Evolutionary conservation across 92 coral and sea anemone genomes (phyloP).

Genomic region (Bergia sp.): DNA sequence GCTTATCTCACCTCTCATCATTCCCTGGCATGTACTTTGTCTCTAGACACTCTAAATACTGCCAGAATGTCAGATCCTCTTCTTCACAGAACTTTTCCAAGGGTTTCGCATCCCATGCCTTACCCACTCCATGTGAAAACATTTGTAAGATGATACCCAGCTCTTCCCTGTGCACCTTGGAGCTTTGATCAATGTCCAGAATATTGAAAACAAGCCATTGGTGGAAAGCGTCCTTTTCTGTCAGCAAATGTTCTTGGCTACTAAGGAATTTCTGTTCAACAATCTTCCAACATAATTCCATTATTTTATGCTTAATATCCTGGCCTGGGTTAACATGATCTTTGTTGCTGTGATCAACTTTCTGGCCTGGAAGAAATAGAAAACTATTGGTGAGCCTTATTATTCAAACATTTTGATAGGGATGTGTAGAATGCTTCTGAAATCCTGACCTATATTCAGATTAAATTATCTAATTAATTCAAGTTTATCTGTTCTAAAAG

Average conservation of each 20-base stretch:
- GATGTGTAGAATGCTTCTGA: neutral
- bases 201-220: constrained; percentile 91
- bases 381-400: neutral
- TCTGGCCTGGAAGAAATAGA: neutral
- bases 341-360: neutral
- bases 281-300: constrained; percentile 87
- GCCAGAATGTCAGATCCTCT: constrained; percentile 84
- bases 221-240: constrained; percentile 78
- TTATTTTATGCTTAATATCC: constrained; percentile 58
- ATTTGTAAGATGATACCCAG: constrained; percentile 81
- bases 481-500: too few relatives aligned
- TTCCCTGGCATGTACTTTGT: constrained; percentile 69
- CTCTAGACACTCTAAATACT: constrained; percentile 88
- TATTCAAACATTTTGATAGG: neutral
- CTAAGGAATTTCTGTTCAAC: constrained; percentile 84
- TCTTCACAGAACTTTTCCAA: constrained; percentile 67
- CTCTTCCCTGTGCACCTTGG: constrained; percentile 87
- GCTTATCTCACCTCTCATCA: constrained; percentile 65
- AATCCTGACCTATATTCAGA: too few relatives aligned
- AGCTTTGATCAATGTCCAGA: constrained; percentile 79
- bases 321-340: constrained; percentile 33
- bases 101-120: constrained; percentile 77
- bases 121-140: constrained; percentile 86
- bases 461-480: too few relatives aligned
- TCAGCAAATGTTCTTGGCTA: constrained; percentile 61